Evolutionary conservation across 2,888 invertebrate species (phyloP).

Genomic region (Hemicrepidius hirtus): DNA sequence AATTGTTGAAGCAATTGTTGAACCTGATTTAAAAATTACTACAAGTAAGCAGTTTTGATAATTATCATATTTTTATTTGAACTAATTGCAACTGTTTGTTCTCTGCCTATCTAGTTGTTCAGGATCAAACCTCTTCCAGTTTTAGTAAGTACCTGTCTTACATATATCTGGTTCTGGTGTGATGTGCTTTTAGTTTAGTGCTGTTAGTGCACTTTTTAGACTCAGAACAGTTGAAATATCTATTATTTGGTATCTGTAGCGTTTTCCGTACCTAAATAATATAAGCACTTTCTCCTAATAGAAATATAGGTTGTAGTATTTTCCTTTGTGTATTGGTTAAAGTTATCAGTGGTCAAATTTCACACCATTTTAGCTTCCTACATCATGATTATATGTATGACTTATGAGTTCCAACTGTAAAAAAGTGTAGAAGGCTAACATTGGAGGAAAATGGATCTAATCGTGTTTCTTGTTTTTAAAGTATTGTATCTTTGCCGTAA

Average conservation of each 20-base stretch:
- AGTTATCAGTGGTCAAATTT: too few relatives aligned
- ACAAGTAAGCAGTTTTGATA: slow-evolving; percentile 32
- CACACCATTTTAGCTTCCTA: too few relatives aligned
- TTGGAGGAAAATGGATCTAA: too few relatives aligned
- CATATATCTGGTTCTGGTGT: slow-evolving; percentile 67
- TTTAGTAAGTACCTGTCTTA: slow-evolving; percentile 89
- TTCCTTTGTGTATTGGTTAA: too few relatives aligned
- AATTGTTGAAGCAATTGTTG: neutral
- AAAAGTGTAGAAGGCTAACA: too few relatives aligned
- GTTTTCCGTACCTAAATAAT: neutral
- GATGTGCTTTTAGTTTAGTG: slow-evolving; percentile 67
- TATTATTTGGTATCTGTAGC: slow-evolving; percentile 9
- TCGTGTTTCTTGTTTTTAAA: too few relatives aligned
- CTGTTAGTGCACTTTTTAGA: slow-evolving; percentile 41
- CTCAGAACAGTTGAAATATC: neutral
- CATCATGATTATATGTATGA: too few relatives aligned
- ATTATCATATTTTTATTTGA: slow-evolving; percentile 24
- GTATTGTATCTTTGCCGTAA: too few relatives aligned
- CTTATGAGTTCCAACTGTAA: too few relatives aligned
- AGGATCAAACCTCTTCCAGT: slow-evolving; percentile 99
- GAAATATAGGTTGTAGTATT: neutral
- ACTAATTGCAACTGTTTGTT: slow-evolving; percentile 67
- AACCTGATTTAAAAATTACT: neutral
- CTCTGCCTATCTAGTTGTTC: slow-evolving; percentile 89
- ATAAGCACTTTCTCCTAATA: neutral